phyloP scores from a whole-genome alignment of 2,888 invertebrate species.

The Brachyptera risi region DNA sequence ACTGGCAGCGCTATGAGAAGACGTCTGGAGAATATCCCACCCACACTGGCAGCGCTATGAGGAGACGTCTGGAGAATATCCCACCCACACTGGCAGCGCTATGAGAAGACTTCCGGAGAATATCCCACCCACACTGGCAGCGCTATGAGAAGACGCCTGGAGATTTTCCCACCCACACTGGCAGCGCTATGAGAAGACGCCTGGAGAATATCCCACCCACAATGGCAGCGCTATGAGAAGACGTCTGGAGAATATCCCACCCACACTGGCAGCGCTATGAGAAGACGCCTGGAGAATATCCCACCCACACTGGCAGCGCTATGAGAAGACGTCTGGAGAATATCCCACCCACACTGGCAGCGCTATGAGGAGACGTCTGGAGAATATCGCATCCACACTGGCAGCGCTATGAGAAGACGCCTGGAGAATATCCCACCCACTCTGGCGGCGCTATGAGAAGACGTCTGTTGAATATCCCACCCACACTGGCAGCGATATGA shows the following conservation, averaged over 20 bases:
- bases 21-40: background rate
- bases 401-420: background rate
- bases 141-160: background rate
- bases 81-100: background rate
- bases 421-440: background rate
- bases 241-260: background rate
- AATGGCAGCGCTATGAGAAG: background rate
- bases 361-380: background rate
- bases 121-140: background rate
- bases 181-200: background rate
- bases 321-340: background rate
- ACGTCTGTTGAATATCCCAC: background rate
- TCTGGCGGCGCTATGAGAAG: background rate
- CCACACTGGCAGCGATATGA: background rate
- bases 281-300: background rate
- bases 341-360: background rate
- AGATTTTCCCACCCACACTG: background rate
- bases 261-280: background rate
- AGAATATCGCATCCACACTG: background rate
- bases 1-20: background rate
- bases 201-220: background rate
- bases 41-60: background rate
- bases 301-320: background rate
- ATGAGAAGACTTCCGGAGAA: background rate
- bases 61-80: background rate